A percentile compares a stretch with the other conserved stretches of the same genome.
phyloP scores from a whole-genome alignment of 53 echinoderm and acorn worm genomes.

The Paracentrotus lividus region DNA sequence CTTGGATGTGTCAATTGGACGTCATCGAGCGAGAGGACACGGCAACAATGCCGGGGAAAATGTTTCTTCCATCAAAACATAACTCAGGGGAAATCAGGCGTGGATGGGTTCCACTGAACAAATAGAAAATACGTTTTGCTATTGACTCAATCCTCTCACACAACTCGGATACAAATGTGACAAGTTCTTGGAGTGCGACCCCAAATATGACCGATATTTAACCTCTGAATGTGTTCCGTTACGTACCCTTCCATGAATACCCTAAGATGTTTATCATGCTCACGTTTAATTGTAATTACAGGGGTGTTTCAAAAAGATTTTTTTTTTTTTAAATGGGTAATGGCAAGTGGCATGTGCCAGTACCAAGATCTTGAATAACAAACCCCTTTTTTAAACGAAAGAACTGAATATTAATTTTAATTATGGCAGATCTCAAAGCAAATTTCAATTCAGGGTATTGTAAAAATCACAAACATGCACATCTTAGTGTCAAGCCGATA shows the following conservation, averaged over 20 bases:
- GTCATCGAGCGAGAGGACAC: slow-evolving; percentile 32
- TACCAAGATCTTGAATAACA: background rate
- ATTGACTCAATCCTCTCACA: slow-evolving; percentile 62
- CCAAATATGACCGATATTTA: slow-evolving; percentile 54
- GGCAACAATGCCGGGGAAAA: slow-evolving; percentile 41
- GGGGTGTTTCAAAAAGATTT: background rate
- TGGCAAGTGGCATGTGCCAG: background rate
- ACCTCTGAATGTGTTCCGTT: background rate
- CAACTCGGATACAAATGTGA: slow-evolving; percentile 55
- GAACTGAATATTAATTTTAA: background rate
- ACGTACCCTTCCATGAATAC: background rate
- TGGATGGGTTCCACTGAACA: slow-evolving; percentile 49
- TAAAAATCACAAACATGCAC: background rate
- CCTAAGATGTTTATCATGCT: background rate
- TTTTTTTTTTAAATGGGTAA: too few relatives aligned
- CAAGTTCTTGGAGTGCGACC: slow-evolving; percentile 51
- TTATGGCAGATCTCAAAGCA: background rate
- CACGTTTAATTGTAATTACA: background rate
- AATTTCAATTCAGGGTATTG: background rate
- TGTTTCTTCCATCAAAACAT: slow-evolving; percentile 69
- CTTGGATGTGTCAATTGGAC: slow-evolving; percentile 39
- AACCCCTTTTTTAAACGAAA: background rate
- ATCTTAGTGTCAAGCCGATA: background rate
- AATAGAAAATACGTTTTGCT: slow-evolving; percentile 56
- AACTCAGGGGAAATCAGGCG: slow-evolving; percentile 66